A percentile compares a stretch with the other conserved stretches of the same genome.
Conservation (phyloP, 2,113 vertebrate species). For the Coturnix japonica region DNA sequence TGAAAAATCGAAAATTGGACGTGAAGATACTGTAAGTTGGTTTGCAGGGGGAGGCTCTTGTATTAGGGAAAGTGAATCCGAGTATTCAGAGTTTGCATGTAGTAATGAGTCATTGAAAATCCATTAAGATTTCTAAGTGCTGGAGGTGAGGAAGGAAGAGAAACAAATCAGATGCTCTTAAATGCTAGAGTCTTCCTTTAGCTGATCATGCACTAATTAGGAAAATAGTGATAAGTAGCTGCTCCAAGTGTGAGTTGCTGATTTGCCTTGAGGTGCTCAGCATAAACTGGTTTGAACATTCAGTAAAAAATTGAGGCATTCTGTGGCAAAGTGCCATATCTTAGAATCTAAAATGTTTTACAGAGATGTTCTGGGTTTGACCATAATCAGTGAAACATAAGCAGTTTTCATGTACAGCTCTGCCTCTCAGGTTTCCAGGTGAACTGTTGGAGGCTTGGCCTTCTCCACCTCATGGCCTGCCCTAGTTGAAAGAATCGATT, state of each 20-base stretch:
- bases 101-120: not conserved
- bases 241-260: not conserved
- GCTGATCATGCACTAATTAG: not conserved
- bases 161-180: not conserved
- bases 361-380: not conserved
- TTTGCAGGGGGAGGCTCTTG: not conserved
- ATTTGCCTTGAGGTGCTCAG: not conserved
- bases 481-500: not conserved
- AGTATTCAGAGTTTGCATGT: not conserved
- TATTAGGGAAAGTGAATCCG: not conserved
- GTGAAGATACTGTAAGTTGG: constrained; percentile 88
- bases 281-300: not conserved
- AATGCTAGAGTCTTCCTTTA: not conserved
- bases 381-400: not conserved
- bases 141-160: not conserved
- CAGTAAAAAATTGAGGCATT: not conserved
- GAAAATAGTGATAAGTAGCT: not conserved
- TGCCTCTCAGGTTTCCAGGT: not conserved
- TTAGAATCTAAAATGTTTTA: not conserved
- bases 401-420: not conserved
- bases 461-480: not conserved
- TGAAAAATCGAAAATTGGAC: constrained; percentile 88
- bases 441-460: not conserved
- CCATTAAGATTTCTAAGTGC: not conserved
- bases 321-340: not conserved